Conservation (phyloP, 2,113 vertebrate species). For the Coreoperca whiteheadi region DNA sequence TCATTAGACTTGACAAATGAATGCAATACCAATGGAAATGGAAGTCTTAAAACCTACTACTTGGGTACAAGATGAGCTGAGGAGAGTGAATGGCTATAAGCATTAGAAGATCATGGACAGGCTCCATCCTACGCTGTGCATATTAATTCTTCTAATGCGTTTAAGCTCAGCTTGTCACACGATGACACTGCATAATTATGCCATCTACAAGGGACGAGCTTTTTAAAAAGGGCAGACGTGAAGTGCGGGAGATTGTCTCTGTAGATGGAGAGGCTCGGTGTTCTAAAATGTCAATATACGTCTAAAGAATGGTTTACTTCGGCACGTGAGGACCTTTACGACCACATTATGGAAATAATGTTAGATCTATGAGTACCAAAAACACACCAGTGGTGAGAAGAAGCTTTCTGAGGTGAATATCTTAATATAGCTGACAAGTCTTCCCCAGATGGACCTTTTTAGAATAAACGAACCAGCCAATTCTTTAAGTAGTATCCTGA, state of each 20-base stretch:
- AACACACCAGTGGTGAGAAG: background rate
- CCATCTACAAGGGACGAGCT: slow-evolving; percentile 63
- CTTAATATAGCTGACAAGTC: slow-evolving; percentile 25
- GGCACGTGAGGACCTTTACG: slow-evolving; percentile 21
- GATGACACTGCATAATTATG: slow-evolving; percentile 79
- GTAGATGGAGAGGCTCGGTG: slow-evolving; percentile 26
- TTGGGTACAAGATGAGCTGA: slow-evolving; percentile 40
- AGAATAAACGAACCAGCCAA: slow-evolving; percentile 58
- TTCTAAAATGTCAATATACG: slow-evolving; percentile 46
- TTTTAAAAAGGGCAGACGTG: slow-evolving; percentile 60
- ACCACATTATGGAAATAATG: slow-evolving; percentile 17
- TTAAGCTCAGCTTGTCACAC: slow-evolving; percentile 70
- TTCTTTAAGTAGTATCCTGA: slow-evolving; percentile 66
- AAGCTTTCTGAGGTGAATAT: slow-evolving; percentile 2
- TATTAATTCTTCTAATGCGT: slow-evolving; percentile 76
- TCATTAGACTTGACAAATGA: slow-evolving; percentile 65
- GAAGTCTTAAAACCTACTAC: slow-evolving; percentile 48
- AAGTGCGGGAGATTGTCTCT: background rate
- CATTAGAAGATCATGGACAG: slow-evolving; percentile 66
- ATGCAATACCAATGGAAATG: slow-evolving; percentile 26
- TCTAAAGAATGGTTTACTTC: slow-evolving; percentile 51
- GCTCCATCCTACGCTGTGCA: slow-evolving; percentile 67
- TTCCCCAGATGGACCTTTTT: slow-evolving; percentile 32
- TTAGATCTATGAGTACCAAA: slow-evolving; percentile 23
- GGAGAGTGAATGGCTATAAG: slow-evolving; percentile 57